Conservation (phyloP, 2,888 invertebrate species). For the Tortrix viridana region DNA sequence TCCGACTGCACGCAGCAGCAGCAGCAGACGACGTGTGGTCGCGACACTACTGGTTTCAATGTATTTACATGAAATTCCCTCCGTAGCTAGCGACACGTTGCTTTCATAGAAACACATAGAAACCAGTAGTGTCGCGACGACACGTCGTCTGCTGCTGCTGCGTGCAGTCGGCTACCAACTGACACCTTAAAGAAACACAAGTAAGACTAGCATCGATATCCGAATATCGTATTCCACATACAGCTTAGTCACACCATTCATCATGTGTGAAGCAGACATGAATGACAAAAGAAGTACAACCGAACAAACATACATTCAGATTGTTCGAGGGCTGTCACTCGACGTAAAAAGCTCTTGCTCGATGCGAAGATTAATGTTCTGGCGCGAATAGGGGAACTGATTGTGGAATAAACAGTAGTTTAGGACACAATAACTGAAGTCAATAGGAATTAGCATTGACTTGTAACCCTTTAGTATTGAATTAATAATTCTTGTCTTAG, state of each 20-base stretch:
- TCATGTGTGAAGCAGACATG: slow-evolving; percentile 10
- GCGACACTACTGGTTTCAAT: too few relatives aligned
- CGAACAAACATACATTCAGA: slow-evolving; percentile 22
- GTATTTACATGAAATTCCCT: too few relatives aligned
- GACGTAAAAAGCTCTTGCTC: slow-evolving; percentile 16
- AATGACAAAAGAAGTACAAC: slow-evolving; percentile 19
- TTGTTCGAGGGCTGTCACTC: slow-evolving; percentile 21
- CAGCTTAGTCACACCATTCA: slow-evolving; percentile 3
- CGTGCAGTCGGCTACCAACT: too few relatives aligned
- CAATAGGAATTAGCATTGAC: not conserved
- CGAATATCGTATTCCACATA: not conserved
- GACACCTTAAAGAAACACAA: too few relatives aligned
- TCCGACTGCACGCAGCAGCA: too few relatives aligned
- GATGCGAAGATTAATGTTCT: slow-evolving; percentile 22
- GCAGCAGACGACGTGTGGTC: too few relatives aligned
- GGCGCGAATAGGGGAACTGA: slow-evolving; percentile 1
- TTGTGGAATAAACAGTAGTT: slow-evolving; percentile 5
- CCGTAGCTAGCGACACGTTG: too few relatives aligned
- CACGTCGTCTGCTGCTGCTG: too few relatives aligned
- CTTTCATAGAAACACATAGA: too few relatives aligned
- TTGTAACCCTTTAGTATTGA: not conserved
- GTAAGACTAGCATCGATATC: too few relatives aligned
- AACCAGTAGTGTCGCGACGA: too few relatives aligned
- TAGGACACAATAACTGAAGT: not conserved
- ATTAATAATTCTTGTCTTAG: not conserved